Conservation (phyloP, 1,140 invertebrate genomes). For the Magallana ariakensis region DNA sequence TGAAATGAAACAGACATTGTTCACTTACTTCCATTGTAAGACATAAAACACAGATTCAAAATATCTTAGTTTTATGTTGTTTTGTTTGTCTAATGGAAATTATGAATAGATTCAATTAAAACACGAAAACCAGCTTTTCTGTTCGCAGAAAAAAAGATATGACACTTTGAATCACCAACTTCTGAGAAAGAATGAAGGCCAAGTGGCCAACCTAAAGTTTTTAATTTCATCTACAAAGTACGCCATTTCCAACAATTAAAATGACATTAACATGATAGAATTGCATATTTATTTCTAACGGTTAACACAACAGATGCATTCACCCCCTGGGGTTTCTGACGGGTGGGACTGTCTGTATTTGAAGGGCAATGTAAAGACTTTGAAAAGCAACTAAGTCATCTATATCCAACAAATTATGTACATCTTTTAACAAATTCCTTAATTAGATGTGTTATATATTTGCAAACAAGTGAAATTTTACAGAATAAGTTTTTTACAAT, state of each 20-base stretch:
- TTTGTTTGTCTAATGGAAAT: constrained; percentile 20
- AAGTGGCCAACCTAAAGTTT: background rate
- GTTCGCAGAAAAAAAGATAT: constrained; percentile 6
- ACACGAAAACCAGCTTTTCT: background rate
- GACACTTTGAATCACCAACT: background rate
- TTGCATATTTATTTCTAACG: constrained; percentile 24
- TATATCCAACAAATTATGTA: no score
- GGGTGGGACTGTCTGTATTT: no score
- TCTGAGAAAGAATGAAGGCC: background rate
- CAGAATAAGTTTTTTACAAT: no score
- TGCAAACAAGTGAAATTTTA: no score
- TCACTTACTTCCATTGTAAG: constrained; percentile 16
- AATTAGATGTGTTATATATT: no score
- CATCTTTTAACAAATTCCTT: no score
- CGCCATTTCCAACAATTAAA: constrained; percentile 8
- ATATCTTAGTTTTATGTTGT: constrained; percentile 14
- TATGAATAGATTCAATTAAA: constrained; percentile 35
- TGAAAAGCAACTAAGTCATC: no score
- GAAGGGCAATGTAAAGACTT: no score
- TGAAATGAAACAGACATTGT: constrained; percentile 32
- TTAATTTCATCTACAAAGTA: constrained; percentile 11
- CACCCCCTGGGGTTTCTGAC: background rate
- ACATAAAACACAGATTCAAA: constrained; percentile 19
- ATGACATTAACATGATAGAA: constrained; percentile 24
- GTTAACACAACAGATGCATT: background rate